Conservation (phyloP, 1,140 invertebrate genomes). For the Aphelenchoides fujianensis region DNA sequence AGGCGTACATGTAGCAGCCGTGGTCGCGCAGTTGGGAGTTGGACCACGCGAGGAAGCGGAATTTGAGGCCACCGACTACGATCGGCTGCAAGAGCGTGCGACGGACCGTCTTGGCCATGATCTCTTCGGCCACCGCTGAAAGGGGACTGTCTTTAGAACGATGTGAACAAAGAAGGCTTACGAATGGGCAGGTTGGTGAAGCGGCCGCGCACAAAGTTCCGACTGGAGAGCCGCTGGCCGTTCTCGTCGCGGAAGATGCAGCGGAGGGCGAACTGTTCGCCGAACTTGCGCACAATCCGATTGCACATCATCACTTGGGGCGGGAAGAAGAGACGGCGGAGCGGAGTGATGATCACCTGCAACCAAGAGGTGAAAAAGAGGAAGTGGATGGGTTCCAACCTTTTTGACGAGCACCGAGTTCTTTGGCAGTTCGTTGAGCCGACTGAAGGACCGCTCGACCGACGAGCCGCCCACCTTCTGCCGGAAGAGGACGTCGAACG, state of each 20-base stretch:
- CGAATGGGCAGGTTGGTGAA: neutral
- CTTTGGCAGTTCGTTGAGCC: neutral
- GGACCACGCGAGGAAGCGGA: slow-evolving; percentile 44
- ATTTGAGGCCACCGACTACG: slow-evolving; percentile 32
- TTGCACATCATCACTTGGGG: slow-evolving; percentile 44
- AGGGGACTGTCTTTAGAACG: neutral
- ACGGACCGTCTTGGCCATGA: slow-evolving; percentile 31
- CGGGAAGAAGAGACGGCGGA: slow-evolving; percentile 34
- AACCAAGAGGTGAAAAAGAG: slow-evolving; percentile 29
- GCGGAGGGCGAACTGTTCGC: slow-evolving; percentile 19
- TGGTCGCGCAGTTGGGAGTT: slow-evolving; percentile 47
- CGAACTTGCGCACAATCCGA: slow-evolving; percentile 39
- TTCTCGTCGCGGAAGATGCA: slow-evolving; percentile 40
- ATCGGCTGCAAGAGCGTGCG: slow-evolving; percentile 23
- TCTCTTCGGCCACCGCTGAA: neutral
- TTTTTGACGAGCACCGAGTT: slow-evolving; percentile 13
- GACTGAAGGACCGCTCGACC: neutral
- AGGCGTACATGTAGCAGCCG: too few species aligned
- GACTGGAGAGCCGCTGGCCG: slow-evolving; percentile 21
- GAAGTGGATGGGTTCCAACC: slow-evolving; percentile 40
- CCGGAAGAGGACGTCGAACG: neutral
- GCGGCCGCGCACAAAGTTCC: slow-evolving; percentile 29
- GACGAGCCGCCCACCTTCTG: neutral
- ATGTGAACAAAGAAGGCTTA: neutral
- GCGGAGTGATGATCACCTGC: slow-evolving; percentile 43